Percentiles rank a stretch among this genome's conserved stretches.
Evolutionary conservation across 2,888 invertebrate genomes (phyloP).

Genomic region (Biston stratarius): DNA sequence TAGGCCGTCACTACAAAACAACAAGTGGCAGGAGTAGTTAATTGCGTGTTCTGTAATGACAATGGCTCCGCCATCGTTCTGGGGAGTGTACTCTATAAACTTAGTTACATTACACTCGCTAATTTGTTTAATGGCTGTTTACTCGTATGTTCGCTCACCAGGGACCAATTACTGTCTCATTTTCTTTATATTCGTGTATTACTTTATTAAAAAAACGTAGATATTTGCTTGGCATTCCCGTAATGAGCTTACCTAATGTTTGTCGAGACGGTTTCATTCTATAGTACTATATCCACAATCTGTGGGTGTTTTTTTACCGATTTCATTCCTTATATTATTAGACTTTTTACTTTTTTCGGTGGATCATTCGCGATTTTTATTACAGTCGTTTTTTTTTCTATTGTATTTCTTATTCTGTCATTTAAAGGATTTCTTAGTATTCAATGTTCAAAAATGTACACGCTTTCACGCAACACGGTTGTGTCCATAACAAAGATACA

Average conservation of each 20-base stretch:
- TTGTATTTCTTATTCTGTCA: no score
- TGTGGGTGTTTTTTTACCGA: no score
- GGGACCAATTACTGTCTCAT: slow-evolving; percentile 45
- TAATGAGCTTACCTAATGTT: neutral
- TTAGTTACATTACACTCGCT: slow-evolving; percentile 51
- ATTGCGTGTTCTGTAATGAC: slow-evolving; percentile 51
- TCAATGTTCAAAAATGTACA: no score
- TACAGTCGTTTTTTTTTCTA: no score
- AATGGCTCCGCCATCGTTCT: slow-evolving; percentile 41
- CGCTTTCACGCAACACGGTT: no score
- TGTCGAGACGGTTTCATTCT: slow-evolving; percentile 10
- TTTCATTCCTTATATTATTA: no score
- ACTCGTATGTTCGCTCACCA: slow-evolving; percentile 39
- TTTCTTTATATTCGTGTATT: slow-evolving; percentile 39
- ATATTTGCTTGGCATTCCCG: slow-evolving; percentile 11
- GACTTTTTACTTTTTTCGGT: no score
- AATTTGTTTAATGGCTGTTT: slow-evolving; percentile 59
- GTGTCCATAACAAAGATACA: no score
- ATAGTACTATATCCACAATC: neutral
- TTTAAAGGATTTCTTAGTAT: neutral
- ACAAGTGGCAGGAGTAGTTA: slow-evolving; percentile 43
- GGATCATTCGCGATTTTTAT: no score
- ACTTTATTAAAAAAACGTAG: slow-evolving; percentile 21
- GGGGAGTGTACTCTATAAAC: slow-evolving; percentile 49
- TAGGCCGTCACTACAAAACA: slow-evolving; percentile 12